Percentiles rank a stretch among this genome's conserved stretches.
These are phyloP conservation scores for Heterodera carotae DNA, from an alignment of 1,140 invertebrate genomes.

Conservation along the genomic window DNA sequence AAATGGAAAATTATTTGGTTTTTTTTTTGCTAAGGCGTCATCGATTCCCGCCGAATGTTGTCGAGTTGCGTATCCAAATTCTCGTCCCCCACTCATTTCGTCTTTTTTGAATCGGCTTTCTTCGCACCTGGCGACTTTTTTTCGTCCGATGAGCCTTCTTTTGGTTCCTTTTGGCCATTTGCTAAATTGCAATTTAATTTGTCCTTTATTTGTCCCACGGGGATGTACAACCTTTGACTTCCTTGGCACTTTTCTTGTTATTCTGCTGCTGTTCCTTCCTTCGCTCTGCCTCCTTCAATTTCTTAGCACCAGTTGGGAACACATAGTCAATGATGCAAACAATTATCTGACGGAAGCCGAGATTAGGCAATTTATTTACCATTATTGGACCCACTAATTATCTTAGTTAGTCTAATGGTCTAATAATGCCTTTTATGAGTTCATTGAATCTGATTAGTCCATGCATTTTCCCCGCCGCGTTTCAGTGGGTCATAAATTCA, in stretches of 20 bases:
- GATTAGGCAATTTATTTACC: too few relatives aligned
- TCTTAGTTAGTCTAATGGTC: too few relatives aligned
- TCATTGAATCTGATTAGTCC: too few relatives aligned
- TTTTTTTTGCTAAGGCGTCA: background rate
- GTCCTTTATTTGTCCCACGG: background rate
- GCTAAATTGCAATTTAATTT: background rate
- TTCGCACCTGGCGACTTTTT: conserved; percentile 26
- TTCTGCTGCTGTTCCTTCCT: conserved; percentile 29
- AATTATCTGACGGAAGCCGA: too few relatives aligned
- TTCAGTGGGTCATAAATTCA: too few relatives aligned
- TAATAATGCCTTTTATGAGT: too few relatives aligned
- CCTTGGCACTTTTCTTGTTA: conserved; percentile 23
- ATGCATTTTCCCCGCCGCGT: too few relatives aligned
- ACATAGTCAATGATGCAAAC: conserved; percentile 61
- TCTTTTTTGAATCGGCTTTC: conserved; percentile 47
- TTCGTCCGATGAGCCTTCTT: conserved; percentile 5
- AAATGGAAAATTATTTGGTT: background rate
- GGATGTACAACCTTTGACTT: conserved; percentile 15
- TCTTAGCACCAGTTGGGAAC: conserved; percentile 54
- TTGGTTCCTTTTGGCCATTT: conserved; percentile 3
- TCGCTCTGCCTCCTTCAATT: conserved; percentile 34
- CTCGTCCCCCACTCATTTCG: conserved; percentile 34
- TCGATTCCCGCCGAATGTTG: background rate
- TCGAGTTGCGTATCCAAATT: background rate
- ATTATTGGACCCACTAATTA: too few relatives aligned